Conservation (phyloP, 1,140 invertebrate genomes). For the Procambarus virginalis region DNA sequence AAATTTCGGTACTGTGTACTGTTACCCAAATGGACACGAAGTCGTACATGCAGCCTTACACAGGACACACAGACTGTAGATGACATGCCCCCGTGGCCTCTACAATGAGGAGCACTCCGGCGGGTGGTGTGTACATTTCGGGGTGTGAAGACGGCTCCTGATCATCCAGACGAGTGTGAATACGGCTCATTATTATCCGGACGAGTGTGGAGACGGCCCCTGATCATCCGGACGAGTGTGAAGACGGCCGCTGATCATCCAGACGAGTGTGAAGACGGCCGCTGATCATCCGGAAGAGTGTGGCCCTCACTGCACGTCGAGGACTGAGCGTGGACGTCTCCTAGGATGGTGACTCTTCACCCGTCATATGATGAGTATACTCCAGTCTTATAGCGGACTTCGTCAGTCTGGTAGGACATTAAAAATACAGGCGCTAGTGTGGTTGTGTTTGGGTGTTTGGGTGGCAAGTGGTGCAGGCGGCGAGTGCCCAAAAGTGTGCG, state of each 20-base stretch:
- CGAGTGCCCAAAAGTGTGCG: conserved; percentile 85
- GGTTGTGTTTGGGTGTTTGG: conserved; percentile 35
- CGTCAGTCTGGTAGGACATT: conserved; percentile 43
- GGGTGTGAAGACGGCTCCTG: too few species aligned
- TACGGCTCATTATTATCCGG: too few species aligned
- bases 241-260: not conserved
- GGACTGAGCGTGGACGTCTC: conserved; percentile 37
- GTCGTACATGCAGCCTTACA: not conserved
- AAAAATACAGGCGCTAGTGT: conserved; percentile 47
- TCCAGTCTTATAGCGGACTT: conserved; percentile 45
- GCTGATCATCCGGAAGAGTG: not conserved
- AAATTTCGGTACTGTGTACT: not conserved
- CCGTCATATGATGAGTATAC: conserved; percentile 55
- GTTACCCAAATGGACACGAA: not conserved
- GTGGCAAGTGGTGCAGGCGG: conserved; percentile 35
- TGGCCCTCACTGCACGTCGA: not conserved
- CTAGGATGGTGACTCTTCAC: conserved; percentile 50
- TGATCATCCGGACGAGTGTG: not conserved
- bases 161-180: too few species aligned
- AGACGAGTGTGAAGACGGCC: not conserved
- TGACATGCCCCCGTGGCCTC: not conserved
- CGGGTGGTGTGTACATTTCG: too few species aligned
- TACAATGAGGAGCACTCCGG: too few species aligned
- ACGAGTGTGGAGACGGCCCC: too few species aligned
- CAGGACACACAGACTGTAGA: not conserved